A percentile compares a stretch with the other conserved stretches of the same genome.
Conservation (phyloP, 1,140 invertebrate species). For the Apis cerana region DNA sequence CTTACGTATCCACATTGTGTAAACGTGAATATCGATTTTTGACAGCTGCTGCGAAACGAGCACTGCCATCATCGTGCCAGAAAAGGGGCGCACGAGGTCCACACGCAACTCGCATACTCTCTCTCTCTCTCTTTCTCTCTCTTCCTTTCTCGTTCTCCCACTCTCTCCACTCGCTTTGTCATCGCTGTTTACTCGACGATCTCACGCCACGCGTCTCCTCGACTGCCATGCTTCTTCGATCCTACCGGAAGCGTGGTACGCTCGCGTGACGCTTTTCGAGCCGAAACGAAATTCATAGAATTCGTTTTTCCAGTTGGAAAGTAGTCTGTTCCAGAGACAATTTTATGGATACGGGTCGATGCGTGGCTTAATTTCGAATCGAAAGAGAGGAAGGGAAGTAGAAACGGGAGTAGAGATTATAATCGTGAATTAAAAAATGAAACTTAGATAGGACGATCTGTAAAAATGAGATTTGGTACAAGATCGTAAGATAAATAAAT, state of each 20-base stretch:
- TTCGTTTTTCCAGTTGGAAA: not conserved
- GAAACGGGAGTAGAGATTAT: no score
- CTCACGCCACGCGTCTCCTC: conserved; percentile 12
- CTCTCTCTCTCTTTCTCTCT: not conserved
- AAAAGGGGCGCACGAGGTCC: conserved; percentile 46
- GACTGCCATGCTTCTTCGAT: conserved; percentile 12
- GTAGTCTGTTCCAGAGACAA: not conserved
- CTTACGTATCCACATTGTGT: conserved; percentile 32
- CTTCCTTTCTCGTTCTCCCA: not conserved
- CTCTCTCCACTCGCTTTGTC: not conserved
- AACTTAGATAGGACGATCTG: not conserved
- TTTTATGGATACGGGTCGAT: not conserved
- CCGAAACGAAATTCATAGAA: not conserved
- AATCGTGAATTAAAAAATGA: no score
- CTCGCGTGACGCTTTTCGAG: conserved; percentile 14
- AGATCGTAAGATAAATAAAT: not conserved
- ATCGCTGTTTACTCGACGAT: conserved; percentile 38
- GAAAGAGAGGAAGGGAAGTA: not conserved
- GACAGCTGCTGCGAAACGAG: conserved; percentile 76
- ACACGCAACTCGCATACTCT: conserved; percentile 5
- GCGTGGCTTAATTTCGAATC: not conserved
- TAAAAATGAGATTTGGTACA: not conserved
- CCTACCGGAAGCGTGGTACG: conserved; percentile 2
- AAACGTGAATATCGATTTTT: conserved; percentile 78
- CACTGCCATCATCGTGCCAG: conserved; percentile 4